phyloP scores from a whole-genome alignment of 2,888 invertebrate species.

The Lasioglossum vierecki region DNA sequence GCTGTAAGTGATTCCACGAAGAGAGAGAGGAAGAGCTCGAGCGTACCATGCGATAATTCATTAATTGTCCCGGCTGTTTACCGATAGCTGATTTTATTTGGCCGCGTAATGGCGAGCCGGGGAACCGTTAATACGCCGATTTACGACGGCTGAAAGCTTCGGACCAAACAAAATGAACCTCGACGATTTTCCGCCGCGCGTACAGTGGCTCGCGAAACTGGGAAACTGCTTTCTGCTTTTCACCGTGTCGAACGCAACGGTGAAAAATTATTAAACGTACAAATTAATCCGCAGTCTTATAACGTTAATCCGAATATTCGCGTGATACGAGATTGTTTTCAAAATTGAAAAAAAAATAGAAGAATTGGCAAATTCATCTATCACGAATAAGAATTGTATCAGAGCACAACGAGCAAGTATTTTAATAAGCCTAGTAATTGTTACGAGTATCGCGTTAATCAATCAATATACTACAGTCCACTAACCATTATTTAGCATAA shows the following conservation, averaged over 20 bases:
- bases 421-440: too few relatives aligned
- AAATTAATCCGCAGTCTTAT: too few relatives aligned
- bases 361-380: too few relatives aligned
- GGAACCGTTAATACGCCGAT: conserved; percentile 22
- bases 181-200: conserved; percentile 35
- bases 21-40: background rate
- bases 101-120: conserved; percentile 23
- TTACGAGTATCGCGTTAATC: too few relatives aligned
- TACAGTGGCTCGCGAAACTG: conserved; percentile 50
- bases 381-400: too few relatives aligned
- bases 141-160: conserved; percentile 6
- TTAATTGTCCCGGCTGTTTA: conserved; percentile 38
- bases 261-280: background rate
- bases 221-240: background rate
- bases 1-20: conserved; percentile 45
- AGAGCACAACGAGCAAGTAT: too few relatives aligned
- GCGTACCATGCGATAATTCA: conserved; percentile 24
- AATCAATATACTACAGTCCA: too few relatives aligned
- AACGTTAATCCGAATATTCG: too few relatives aligned
- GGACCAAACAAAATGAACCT: background rate
- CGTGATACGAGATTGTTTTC: too few relatives aligned
- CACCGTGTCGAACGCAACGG: background rate
- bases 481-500: too few relatives aligned
- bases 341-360: too few relatives aligned
- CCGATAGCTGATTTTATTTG: conserved; percentile 43